A percentile compares a stretch with the other conserved stretches of the same genome.
phyloP scores from a whole-genome alignment of 2,888 invertebrate species.

The Caenorhabditis wallacei region DNA sequence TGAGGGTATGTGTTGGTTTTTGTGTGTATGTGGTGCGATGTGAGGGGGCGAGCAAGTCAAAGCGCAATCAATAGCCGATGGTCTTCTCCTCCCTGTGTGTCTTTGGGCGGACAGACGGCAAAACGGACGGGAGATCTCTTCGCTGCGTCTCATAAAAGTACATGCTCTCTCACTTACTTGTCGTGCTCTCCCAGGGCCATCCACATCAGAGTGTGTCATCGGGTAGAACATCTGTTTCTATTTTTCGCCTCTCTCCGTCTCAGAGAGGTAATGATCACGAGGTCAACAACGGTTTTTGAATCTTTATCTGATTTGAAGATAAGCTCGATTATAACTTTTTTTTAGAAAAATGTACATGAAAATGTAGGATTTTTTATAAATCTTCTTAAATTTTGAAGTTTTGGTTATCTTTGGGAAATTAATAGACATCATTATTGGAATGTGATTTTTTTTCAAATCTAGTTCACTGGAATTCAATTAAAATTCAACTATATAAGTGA shows the following conservation, averaged over 20 bases:
- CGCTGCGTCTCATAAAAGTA: conserved; percentile 25
- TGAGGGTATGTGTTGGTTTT: conserved; percentile 7
- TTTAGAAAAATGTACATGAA: too few relatives aligned
- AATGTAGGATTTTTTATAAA: too few relatives aligned
- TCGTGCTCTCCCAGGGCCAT: conserved; percentile 41
- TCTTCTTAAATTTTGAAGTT: too few relatives aligned
- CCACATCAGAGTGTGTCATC: conserved; percentile 29
- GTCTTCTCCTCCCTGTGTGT: conserved; percentile 61
- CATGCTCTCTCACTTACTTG: conserved; percentile 22
- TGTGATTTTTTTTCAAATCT: background rate
- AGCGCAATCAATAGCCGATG: conserved; percentile 66
- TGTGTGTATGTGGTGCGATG: conserved; percentile 14
- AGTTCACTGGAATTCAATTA: too few relatives aligned
- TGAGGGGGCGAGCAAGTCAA: conserved; percentile 58
- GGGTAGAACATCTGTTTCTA: conserved; percentile 62
- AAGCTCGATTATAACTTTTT: background rate
- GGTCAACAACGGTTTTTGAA: conserved; percentile 53
- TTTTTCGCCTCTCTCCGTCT: conserved; percentile 31
- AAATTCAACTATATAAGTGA: too few relatives aligned
- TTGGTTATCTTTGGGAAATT: too few relatives aligned
- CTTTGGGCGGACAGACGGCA: conserved; percentile 45
- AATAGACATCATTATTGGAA: too few relatives aligned
- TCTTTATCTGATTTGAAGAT: conserved; percentile 10
- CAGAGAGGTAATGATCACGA: conserved; percentile 29
- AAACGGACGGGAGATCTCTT: conserved; percentile 35